Base-by-base conservation (phyloP, 2,113 vertebrate genomes). In the Cnemophilus loriae region DNA sequence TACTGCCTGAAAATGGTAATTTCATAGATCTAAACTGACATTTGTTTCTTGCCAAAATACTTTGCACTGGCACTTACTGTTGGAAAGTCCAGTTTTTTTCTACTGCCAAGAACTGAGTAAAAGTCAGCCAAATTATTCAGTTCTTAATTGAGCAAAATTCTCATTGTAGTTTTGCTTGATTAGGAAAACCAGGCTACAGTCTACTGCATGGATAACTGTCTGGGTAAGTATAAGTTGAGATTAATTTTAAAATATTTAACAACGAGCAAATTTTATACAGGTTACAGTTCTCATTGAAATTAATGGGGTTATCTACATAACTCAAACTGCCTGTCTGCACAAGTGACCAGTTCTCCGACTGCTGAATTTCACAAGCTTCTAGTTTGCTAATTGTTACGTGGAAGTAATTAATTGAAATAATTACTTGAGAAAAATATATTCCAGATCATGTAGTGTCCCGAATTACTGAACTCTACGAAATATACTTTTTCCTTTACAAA, bases 141-240 rank as follows among this genome's bases (percentile, higher is more conserved):
- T 61, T 82, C 77, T 89, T 96, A 97, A 97, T 93, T 96, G 87
- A 93, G 32, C 60, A 94, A 82, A 96, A 84, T 85, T 93, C 46
- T 89, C 37, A 87, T 57, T 94, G 81, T 84, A 78, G n/a, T 85
- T 93, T 87, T 93, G 32, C 65, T 91, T 82, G 86, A 92, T 96
- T 91, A 95, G 79, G 84, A 83, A 95, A 85, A 94, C 63, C 20
- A 74, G 23, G 39, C 20, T 37, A 41, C 23, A 67, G 37, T 33
- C 37, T 78, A 71, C 53, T 67, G 47, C 60, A 61, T 17, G 49
- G 68, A 33, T 67, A 77, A 71, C 41, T 69, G 41, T 56, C 57
- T 93, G 55, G 9, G 18, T 73, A 57, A 27, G 39, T 65, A 11
- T 11, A 82, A 26, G 9, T 18, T 67, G 44, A 60, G 22, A 87